Conservation (phyloP, 2,888 invertebrate genomes). For the Argynnis bischoffii region DNA sequence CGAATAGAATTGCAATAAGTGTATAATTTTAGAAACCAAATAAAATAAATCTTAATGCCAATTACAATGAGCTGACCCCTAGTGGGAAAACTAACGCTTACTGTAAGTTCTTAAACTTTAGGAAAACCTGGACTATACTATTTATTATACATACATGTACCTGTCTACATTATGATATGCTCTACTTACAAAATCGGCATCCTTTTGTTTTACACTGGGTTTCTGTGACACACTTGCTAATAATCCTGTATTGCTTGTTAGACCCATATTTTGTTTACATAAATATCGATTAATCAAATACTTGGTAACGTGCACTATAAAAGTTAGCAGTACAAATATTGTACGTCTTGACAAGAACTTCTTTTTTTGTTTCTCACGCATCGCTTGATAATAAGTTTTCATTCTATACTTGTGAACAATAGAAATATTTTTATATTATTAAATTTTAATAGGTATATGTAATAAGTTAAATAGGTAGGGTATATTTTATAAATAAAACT, state of each 20-base stretch:
- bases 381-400: background rate
- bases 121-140: background rate
- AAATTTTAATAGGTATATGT: too few relatives aligned
- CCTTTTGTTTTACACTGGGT: slow-evolving; percentile 58
- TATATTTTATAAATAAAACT: too few relatives aligned
- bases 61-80: too few relatives aligned
- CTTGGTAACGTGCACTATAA: slow-evolving; percentile 54
- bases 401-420: too few relatives aligned
- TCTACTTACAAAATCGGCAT: slow-evolving; percentile 9
- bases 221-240: slow-evolving; percentile 82
- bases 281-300: slow-evolving; percentile 62
- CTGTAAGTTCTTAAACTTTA: too few relatives aligned
- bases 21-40: too few relatives aligned
- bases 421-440: too few relatives aligned
- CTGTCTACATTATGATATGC: background rate
- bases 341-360: slow-evolving; percentile 10
- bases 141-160: background rate
- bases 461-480: too few relatives aligned
- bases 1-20: too few relatives aligned
- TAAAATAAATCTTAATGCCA: too few relatives aligned
- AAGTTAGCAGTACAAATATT: slow-evolving; percentile 15
- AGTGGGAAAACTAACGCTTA: too few relatives aligned
- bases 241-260: slow-evolving; percentile 85
- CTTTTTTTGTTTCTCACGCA: slow-evolving; percentile 3
- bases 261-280: slow-evolving; percentile 68